These are phyloP conservation scores for Corydoras maculifer DNA, from an alignment of 2,113 vertebrate species.

Conservation along the genomic window DNA sequence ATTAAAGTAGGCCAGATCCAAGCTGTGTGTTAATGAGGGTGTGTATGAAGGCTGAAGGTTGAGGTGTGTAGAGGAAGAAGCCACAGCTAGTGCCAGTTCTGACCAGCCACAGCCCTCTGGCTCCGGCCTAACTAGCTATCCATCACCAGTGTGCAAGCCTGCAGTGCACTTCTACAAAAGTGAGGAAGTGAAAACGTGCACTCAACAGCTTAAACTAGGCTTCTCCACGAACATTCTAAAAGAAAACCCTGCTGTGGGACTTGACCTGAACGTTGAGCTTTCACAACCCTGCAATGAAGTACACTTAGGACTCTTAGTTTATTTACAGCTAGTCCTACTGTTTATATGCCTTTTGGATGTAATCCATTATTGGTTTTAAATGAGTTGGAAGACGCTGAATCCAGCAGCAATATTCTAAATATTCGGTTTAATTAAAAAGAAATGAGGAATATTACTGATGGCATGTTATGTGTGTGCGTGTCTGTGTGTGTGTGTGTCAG, in stretches of 20 bases:
- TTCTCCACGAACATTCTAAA: conserved; percentile 25
- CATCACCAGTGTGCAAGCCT: conserved; percentile 41
- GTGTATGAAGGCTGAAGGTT: conserved; percentile 19
- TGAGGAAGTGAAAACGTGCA: conserved; percentile 1
- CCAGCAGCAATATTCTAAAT: too few relatives aligned
- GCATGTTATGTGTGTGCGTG: conserved; percentile 29
- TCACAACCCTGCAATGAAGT: conserved; percentile 15
- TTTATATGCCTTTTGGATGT: conserved; percentile 33
- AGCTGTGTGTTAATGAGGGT: conserved; percentile 41
- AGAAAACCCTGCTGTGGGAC: conserved; percentile 39
- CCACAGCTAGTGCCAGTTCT: conserved; percentile 32
- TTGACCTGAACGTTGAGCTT: conserved; percentile 13
- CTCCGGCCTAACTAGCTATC: conserved; percentile 39
- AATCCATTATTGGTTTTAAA: conserved; percentile 26
- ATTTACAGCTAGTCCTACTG: conserved; percentile 34
- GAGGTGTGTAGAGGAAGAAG: conserved; percentile 13
- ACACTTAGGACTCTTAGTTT: conserved; percentile 15
- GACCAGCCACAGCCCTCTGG: conserved; percentile 31
- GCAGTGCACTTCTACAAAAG: conserved; percentile 27
- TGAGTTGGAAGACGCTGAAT: neutral
- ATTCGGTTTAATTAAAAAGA: too few relatives aligned
- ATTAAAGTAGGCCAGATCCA: conserved; percentile 39
- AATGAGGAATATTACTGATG: too few relatives aligned
- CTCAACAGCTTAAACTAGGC: conserved; percentile 24
- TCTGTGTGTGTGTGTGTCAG: conserved; percentile 28